Evolutionary conservation across 2,888 invertebrate species (phyloP), one percentile per base, ranked within the genome.

Genomic region (Latrodectus hesperus): DNA sequence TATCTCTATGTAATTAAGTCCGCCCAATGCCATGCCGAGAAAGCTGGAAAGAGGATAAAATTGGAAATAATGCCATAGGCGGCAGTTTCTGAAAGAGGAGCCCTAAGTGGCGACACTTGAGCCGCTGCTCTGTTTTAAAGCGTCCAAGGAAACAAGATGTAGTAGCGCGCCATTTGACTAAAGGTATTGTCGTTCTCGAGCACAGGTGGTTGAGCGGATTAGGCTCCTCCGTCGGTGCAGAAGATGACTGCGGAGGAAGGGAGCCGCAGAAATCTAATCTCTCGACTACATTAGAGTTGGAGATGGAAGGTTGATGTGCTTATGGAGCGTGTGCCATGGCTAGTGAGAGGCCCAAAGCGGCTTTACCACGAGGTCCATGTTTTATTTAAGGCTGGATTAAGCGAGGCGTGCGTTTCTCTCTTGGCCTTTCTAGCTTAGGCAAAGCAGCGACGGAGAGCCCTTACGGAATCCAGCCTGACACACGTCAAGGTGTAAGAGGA

Each of bases 401-500:
- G 89, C 73, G 79, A 71, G 80, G 53, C 80, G 84, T 72, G 88
- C 88, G 80, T 83, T 82, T 83, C 80, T 75, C 70, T 60, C 70
- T 73, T 26, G 74, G 72, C 74, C 72, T 72, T 71, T 65, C 84
- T 68, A 64, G 88, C 88, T 84, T 83, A 84, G 84, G 75, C 81
- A 77, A 81, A 72, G 76, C 74, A 84, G 76, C 51, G 74, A 79
- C 70, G 70, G 53, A 70, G 51, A 73, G 64, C 76, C 65, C 52
- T 64, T 49, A 22, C 71, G 82, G 79, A 88, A 84, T 76, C 88
- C 84, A 64, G 78, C 49, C 75, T 88, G 88, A 81, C 88, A 81
- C 77, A 87, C 89, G 89, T 89, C 89, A 89, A 84, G 87, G 89
- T 87, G 89, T 89, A 89, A 89, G 89, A 89, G 89, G 89, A 89